A percentile compares a stretch with the other conserved stretches of the same genome.
Evolutionary conservation across 2,888 invertebrate species (phyloP).

Genomic region (Chydorus sphaericus): DNA sequence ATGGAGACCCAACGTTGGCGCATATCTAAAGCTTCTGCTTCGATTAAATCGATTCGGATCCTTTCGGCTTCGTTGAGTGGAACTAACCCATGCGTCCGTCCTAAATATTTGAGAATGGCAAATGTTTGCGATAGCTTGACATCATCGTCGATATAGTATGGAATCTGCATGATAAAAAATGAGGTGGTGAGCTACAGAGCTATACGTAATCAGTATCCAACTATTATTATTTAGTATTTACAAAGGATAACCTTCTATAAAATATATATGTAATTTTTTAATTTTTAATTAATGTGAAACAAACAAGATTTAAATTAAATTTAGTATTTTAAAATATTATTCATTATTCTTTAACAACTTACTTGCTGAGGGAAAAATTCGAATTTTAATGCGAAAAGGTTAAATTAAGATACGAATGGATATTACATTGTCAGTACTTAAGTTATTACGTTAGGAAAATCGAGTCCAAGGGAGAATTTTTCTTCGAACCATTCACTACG

Average conservation of each 20-base stretch:
- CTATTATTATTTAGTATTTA: no score
- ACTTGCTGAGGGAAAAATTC: no score
- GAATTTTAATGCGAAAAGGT: no score
- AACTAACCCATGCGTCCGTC: conserved; percentile 30
- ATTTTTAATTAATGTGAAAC: no score
- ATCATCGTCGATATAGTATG: conserved; percentile 32
- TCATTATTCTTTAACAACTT: background rate
- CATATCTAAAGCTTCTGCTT: conserved; percentile 30
- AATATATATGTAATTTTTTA: no score
- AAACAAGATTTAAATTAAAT: no score
- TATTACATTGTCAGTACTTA: no score
- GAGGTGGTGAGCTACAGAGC: no score
- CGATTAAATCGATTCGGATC: conserved; percentile 27
- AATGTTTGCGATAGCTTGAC: conserved; percentile 31
- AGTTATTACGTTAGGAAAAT: conserved; percentile 28
- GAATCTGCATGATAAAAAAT: no score
- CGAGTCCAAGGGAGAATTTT: conserved; percentile 27
- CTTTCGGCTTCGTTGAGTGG: conserved; percentile 28
- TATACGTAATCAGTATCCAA: no score
- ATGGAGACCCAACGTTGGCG: conserved; percentile 27
- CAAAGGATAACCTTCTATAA: no score
- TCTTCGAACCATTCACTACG: conserved; percentile 27
- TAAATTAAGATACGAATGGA: background rate
- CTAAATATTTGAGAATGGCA: conserved; percentile 31
- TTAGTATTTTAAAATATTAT: no score